Percentiles rank a stretch among this genome's conserved stretches.
Evolutionary conservation across 2,113 vertebrate species (phyloP).

Genomic region (Eulemur rufifrons): DNA sequence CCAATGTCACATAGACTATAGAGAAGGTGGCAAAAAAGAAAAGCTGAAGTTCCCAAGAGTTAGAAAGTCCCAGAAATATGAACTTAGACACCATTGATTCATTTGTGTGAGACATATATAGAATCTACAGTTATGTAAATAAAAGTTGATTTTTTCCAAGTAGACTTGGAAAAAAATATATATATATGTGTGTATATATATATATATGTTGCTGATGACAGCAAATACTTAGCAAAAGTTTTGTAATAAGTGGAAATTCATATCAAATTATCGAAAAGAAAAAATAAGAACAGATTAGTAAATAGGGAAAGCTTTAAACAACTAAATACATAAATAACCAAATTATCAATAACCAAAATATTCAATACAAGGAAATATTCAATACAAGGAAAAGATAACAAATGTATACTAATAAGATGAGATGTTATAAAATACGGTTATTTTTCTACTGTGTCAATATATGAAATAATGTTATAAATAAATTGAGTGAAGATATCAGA

Average conservation of each 20-base stretch:
- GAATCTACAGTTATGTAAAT: too few relatives aligned
- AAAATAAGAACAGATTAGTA: background rate
- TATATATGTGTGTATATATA: background rate
- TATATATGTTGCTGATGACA: background rate
- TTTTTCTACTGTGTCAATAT: background rate
- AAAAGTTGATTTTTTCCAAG: background rate
- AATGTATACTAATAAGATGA: background rate
- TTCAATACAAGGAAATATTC: background rate
- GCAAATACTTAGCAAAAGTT: background rate
- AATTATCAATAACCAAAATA: background rate
- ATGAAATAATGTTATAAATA: background rate
- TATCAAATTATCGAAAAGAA: background rate
- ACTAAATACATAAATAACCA: background rate
- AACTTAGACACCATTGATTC: conserved; percentile 48
- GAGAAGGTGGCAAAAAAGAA: conserved; percentile 65
- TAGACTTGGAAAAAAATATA: background rate
- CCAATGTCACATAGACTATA: conserved; percentile 57
- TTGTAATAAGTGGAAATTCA: background rate
- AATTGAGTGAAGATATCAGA: background rate
- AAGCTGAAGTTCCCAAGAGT: conserved; percentile 58
- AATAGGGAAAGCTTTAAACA: background rate
- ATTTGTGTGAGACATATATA: too few relatives aligned
- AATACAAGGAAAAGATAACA: background rate
- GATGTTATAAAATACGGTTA: background rate
- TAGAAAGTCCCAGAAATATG: conserved; percentile 71